These are phyloP conservation scores for Erebia palarica DNA, from an alignment of 2,888 invertebrate genomes.

Conservation along the genomic window DNA sequence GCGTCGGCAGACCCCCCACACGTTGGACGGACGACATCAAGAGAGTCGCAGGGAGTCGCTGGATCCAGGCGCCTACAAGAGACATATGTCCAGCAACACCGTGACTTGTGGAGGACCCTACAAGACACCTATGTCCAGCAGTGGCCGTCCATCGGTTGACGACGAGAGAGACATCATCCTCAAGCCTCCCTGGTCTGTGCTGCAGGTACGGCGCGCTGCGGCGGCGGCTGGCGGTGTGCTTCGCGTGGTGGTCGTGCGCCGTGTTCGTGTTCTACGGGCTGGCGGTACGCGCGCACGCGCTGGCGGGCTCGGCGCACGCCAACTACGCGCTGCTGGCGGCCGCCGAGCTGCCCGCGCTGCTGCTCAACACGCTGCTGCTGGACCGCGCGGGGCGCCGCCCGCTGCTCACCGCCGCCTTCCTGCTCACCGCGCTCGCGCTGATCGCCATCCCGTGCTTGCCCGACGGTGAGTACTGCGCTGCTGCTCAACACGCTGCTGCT, in stretches of 20 bases:
- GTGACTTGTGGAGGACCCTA: too few relatives aligned
- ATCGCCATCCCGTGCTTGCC: conserved; percentile 62
- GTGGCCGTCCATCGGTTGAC: too few relatives aligned
- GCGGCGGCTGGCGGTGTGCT: conserved; percentile 66
- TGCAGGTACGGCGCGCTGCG: conserved; percentile 66
- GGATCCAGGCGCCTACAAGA: too few relatives aligned
- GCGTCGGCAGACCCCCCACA: too few relatives aligned
- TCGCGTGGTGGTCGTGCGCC: conserved; percentile 72
- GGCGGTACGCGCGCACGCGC: conserved; percentile 68
- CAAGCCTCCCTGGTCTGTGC: too few relatives aligned
- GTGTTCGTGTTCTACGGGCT: conserved; percentile 78
- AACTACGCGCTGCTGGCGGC: conserved; percentile 71
- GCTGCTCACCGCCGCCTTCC: conserved; percentile 67
- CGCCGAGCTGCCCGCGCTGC: conserved; percentile 70
- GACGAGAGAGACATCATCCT: too few relatives aligned
- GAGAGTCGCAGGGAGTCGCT: too few relatives aligned
- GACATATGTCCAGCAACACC: too few relatives aligned
- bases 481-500: conserved; percentile 67
- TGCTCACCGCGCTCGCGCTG: conserved; percentile 63
- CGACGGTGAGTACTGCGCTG: conserved; percentile 59
- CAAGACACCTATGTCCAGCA: too few relatives aligned
- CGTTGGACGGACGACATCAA: too few relatives aligned
- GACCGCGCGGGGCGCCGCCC: conserved; percentile 69
- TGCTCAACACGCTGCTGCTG: conserved; percentile 68
- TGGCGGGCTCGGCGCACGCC: conserved; percentile 64